Conservation (phyloP, 2,888 invertebrate species). For the Eupithecia subfuscata region DNA sequence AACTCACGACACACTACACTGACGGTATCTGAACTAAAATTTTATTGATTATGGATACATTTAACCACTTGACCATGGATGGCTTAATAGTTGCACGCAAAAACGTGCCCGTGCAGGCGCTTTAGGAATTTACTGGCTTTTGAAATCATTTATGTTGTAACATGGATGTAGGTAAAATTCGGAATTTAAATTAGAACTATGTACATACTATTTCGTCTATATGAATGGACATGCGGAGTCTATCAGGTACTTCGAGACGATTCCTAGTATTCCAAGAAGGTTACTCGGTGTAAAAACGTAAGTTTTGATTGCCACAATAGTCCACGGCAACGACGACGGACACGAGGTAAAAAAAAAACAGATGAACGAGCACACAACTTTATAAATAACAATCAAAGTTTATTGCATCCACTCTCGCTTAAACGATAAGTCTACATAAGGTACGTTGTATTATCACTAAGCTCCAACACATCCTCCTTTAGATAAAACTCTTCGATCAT, state of each 20-base stretch:
- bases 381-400: conserved; percentile 1
- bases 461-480: conserved; percentile 30
- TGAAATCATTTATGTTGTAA: not conserved
- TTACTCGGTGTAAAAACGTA: not conserved
- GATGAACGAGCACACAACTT: not conserved
- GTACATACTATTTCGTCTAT: not conserved
- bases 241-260: not conserved
- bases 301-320: not conserved
- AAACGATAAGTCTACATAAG: not conserved
- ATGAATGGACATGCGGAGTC: not conserved
- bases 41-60: too few relatives aligned
- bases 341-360: not conserved
- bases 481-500: conserved; percentile 67
- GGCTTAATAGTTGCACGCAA: too few relatives aligned
- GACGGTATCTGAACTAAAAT: too few relatives aligned
- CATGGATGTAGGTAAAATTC: too few relatives aligned
- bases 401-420: not conserved
- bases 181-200: too few relatives aligned
- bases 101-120: too few relatives aligned
- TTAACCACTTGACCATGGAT: too few relatives aligned
- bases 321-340: not conserved
- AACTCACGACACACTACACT: too few relatives aligned
- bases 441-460: conserved; percentile 35
- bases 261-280: too few relatives aligned
- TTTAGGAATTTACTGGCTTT: not conserved